Evolutionary conservation across 2,888 invertebrate species (phyloP).

Genomic region (Anthophora plumipes): DNA sequence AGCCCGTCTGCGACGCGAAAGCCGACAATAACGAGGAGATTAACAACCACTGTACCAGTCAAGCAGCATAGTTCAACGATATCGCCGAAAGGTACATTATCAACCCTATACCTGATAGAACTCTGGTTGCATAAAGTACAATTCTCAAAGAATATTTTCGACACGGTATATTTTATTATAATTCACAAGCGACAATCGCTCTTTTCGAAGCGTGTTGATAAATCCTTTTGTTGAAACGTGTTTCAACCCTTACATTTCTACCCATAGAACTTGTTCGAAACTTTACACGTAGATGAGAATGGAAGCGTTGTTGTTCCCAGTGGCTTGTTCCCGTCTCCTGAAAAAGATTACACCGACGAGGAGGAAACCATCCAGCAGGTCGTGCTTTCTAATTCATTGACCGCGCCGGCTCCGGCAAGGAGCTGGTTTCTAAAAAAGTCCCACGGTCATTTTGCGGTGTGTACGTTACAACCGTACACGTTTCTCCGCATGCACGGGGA

Average conservation of each 20-base stretch:
- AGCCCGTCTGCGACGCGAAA: constrained; percentile 79
- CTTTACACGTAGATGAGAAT: neutral
- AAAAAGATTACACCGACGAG: constrained; percentile 23
- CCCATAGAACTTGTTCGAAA: no score
- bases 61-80: constrained; percentile 72
- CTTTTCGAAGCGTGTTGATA: no score
- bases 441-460: constrained; percentile 67
- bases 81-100: constrained; percentile 68
- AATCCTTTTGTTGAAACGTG: no score
- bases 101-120: neutral
- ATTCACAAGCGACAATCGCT: no score
- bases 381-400: constrained; percentile 70
- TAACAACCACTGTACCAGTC: constrained; percentile 63
- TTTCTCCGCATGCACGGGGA: constrained; percentile 33
- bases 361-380: constrained; percentile 34
- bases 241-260: no score
- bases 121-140: no score
- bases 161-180: no score
- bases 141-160: no score
- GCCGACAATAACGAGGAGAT: constrained; percentile 73
- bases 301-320: neutral
- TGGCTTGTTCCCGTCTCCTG: neutral
- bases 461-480: constrained; percentile 27
- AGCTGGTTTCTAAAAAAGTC: constrained; percentile 69
- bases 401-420: constrained; percentile 40